These are phyloP conservation scores for Monodelphis domestica DNA, from an alignment of 2,797 vertebrate species.

Conservation along the genomic window DNA sequence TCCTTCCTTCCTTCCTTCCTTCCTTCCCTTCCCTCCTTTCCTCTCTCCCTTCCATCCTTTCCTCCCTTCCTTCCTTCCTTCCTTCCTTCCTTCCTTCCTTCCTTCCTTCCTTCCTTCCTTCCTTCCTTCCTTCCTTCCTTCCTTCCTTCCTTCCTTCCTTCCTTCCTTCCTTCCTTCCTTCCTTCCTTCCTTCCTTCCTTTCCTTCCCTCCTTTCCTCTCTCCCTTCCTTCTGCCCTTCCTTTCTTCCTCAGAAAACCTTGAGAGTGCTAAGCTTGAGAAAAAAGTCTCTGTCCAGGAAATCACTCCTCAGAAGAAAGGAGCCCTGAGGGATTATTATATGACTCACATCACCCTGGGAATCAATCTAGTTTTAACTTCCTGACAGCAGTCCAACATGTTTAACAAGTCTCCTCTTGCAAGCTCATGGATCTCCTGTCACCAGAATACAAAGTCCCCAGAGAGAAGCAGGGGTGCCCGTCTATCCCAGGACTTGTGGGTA, in stretches of 20 bases:
- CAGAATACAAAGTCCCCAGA: neutral
- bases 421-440: neutral
- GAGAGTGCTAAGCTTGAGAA: neutral
- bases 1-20: too few species aligned
- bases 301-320: neutral
- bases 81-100: neutral
- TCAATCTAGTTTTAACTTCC: neutral
- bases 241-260: neutral
- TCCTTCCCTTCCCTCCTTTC: too few species aligned
- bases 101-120: accelerated
- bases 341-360: neutral
- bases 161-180: neutral
- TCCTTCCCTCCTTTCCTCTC: too few species aligned
- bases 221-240: neutral
- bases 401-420: neutral
- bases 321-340: neutral
- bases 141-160: too few species aligned
- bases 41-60: neutral
- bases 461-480: neutral
- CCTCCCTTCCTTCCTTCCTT: neutral
- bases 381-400: neutral
- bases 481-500: neutral
- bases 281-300: neutral
- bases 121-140: accelerated
- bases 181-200: too few species aligned